Percentiles rank a stretch among this genome's conserved stretches.
Evolutionary conservation across 2,113 vertebrate species (phyloP).

Genomic region (Rallus limicola): DNA sequence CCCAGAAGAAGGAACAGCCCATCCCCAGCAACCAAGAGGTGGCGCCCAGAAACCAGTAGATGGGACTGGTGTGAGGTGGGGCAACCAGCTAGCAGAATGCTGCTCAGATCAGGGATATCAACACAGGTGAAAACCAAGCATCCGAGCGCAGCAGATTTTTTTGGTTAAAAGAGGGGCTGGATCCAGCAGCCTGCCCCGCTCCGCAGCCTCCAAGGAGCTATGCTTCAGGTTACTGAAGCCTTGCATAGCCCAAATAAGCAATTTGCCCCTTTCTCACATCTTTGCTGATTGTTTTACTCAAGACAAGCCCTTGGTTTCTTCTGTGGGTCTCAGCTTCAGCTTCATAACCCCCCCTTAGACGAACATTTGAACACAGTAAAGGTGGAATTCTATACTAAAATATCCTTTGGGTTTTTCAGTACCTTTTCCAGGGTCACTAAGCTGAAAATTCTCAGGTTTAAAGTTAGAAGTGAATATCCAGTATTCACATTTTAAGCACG

Average conservation of each 20-base stretch:
- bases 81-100: fast-evolving
- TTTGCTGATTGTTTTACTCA: not conserved
- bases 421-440: not conserved
- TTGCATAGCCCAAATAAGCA: not conserved
- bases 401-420: not conserved
- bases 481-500: not conserved
- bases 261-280: not conserved
- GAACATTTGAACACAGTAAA: not conserved
- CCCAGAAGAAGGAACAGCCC: not conserved
- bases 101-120: fast-evolving
- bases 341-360: not conserved
- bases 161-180: not conserved
- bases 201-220: not conserved
- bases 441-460: not conserved
- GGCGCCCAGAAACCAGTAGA: not conserved
- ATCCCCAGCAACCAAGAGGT: not conserved
- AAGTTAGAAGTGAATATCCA: not conserved
- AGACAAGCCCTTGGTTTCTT: not conserved
- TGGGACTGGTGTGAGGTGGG: not conserved
- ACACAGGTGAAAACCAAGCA: not conserved
- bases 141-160: not conserved
- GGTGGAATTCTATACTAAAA: not conserved
- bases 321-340: not conserved
- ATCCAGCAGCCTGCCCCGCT: fast-evolving
- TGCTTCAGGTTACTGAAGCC: not conserved